A percentile compares a stretch with the other conserved stretches of the same genome.
Conservation (phyloP, 2,113 vertebrate species). For the Dicentrarchus labrax region DNA sequence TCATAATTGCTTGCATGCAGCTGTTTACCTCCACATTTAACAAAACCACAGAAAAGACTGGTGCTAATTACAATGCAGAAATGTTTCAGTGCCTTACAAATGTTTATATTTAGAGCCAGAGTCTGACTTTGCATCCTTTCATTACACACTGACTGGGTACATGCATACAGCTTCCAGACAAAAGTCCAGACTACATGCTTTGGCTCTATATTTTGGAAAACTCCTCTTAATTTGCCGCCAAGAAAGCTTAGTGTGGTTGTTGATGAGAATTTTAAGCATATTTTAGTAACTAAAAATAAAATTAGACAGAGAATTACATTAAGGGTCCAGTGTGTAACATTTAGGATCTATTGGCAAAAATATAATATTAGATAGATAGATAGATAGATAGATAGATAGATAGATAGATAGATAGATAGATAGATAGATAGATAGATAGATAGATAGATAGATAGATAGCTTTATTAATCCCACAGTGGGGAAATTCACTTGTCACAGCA, state of each 20-base stretch:
- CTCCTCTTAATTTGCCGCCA: conserved; percentile 36
- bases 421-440: no score
- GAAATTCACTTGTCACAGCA: no score
- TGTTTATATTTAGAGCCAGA: conserved; percentile 73
- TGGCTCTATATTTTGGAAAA: conserved; percentile 51
- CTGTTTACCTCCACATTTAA: conserved; percentile 73
- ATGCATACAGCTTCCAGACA: conserved; percentile 47
- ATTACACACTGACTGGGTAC: conserved; percentile 69
- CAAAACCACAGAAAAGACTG: conserved; percentile 70
- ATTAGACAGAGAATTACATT: neutral
- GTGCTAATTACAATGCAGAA: conserved; percentile 74
- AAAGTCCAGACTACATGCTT: conserved; percentile 37
- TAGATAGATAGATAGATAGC: no score
- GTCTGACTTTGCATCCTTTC: conserved; percentile 69
- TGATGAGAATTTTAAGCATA: conserved; percentile 35
- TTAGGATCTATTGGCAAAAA: no score
- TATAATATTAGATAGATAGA: no score
- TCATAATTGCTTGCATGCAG: conserved; percentile 60
- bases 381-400: no score
- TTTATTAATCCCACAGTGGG: no score
- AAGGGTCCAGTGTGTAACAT: neutral
- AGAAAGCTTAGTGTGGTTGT: conserved; percentile 23
- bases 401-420: no score
- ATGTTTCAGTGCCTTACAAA: conserved; percentile 59
- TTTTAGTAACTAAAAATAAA: conserved; percentile 48